A percentile compares a stretch with the other conserved stretches of the same genome.
Conservation (phyloP, 1,140 invertebrate genomes). For the Drosophila novamexicana region DNA sequence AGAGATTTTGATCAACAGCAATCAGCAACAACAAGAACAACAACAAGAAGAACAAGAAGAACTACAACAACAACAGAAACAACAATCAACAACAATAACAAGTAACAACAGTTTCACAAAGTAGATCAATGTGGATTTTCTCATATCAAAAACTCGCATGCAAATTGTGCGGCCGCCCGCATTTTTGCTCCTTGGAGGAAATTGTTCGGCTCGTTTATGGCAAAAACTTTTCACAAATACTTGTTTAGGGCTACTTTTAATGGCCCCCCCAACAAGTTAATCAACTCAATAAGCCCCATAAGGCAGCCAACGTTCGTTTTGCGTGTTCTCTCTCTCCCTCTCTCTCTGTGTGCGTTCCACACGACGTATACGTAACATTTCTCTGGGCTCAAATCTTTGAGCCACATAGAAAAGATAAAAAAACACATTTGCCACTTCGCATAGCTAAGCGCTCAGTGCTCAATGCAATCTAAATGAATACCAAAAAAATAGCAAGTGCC, state of each 20-base stretch:
- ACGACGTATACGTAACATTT: conserved; percentile 41
- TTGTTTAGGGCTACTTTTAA: conserved; percentile 26
- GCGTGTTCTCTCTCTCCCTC: not conserved
- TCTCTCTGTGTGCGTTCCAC: conserved; percentile 1
- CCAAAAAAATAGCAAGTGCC: conserved; percentile 24
- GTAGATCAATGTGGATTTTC: conserved; percentile 46
- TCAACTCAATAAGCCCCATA: conserved; percentile 44
- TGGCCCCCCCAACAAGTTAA: conserved; percentile 33
- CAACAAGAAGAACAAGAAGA: not conserved
- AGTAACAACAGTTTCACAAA: conserved; percentile 41
- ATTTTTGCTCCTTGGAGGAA: conserved; percentile 38
- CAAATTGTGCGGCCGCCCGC: conserved; percentile 41
- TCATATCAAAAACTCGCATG: conserved; percentile 30
- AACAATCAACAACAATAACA: conserved; percentile 2
- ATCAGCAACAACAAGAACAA: conserved; percentile 8
- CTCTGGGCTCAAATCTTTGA: not conserved
- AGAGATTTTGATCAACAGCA: conserved; percentile 36
- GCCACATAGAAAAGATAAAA: not conserved
- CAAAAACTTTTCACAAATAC: conserved; percentile 19
- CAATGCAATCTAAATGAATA: conserved; percentile 13
- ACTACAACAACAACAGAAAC: conserved; percentile 5
- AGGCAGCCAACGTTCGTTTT: not conserved
- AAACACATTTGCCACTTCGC: conserved; percentile 32
- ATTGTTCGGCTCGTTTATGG: conserved; percentile 15
- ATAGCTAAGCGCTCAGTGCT: conserved; percentile 10